Conservation (phyloP, 2,797 vertebrate species). For the Fistularia tabacaria region DNA sequence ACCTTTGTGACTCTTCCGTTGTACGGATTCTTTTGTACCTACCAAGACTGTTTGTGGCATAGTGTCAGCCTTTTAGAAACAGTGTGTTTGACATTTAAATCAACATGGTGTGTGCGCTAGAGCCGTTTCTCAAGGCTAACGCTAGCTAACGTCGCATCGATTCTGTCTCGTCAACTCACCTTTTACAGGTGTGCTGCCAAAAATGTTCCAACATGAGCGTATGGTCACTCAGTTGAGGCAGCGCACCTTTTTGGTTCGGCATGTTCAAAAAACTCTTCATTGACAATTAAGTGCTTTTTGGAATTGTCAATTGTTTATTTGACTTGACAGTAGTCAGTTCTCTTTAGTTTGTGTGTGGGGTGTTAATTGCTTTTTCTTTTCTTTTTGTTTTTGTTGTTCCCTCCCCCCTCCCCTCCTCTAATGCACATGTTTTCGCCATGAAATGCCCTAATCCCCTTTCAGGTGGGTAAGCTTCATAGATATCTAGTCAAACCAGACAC, state of each 20-base stretch:
- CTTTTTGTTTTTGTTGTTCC: background rate
- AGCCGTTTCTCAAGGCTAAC: conserved; percentile 7
- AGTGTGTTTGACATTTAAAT: conserved; percentile 65
- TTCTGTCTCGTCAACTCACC: conserved; percentile 37
- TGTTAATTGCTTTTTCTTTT: conserved; percentile 3
- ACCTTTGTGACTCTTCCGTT: conserved; percentile 70
- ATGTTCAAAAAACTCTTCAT: conserved; percentile 60
- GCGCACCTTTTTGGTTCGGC: conserved; percentile 70
- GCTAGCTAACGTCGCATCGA: conserved; percentile 33
- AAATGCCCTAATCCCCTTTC: conserved; percentile 60
- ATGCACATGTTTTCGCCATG: conserved; percentile 37
- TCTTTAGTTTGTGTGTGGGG: conserved; percentile 22
- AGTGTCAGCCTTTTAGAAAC: conserved; percentile 45
- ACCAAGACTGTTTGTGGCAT: conserved; percentile 49
- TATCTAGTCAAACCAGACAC: conserved; percentile 88
- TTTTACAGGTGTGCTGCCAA: conserved; percentile 56
- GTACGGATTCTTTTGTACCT: conserved; percentile 63
- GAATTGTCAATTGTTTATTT: conserved; percentile 53
- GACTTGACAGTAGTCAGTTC: conserved; percentile 29
- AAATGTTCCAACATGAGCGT: background rate
- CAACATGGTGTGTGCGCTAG: conserved; percentile 69
- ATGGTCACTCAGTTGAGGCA: conserved; percentile 8
- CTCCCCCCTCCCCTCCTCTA: too few species aligned
- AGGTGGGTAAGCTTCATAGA: conserved; percentile 92
- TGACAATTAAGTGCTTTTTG: conserved; percentile 64